These are phyloP conservation scores for Macrochelys suwanniensis DNA, from an alignment of 2,797 vertebrate species.

Conservation along the genomic window DNA sequence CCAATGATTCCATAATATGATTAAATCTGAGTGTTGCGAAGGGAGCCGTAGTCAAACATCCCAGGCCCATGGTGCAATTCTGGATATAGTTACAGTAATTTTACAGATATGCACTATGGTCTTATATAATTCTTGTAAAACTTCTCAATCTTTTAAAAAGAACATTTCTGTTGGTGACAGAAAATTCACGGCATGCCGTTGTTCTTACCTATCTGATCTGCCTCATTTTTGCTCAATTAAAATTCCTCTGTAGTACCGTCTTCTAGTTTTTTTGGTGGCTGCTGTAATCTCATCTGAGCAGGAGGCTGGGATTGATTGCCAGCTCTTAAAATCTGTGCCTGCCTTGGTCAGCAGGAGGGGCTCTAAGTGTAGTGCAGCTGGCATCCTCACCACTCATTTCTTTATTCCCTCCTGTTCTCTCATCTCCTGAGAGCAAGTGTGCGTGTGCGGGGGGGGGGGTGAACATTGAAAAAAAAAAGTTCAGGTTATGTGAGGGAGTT, in stretches of 20 bases:
- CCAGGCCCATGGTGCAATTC: fast-evolving
- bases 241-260: not conserved
- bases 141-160: not conserved
- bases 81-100: not conserved
- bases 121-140: not conserved
- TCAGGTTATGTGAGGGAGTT: not conserved
- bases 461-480: not conserved
- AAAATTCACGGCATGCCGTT: not conserved
- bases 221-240: no score
- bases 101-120: not conserved
- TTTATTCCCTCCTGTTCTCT: not conserved
- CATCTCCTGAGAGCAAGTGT: not conserved
- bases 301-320: not conserved
- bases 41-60: not conserved
- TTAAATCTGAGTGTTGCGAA: not conserved
- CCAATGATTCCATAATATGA: not conserved
- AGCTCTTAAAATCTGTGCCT: not conserved
- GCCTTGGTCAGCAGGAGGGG: not conserved
- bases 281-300: not conserved
- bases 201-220: not conserved
- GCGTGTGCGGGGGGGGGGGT: no score
- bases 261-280: not conserved
- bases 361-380: not conserved
- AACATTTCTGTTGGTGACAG: not conserved
- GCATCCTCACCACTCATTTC: not conserved